Conservation (phyloP, 2,888 invertebrate genomes). For the Dinocampus coccinellae region DNA sequence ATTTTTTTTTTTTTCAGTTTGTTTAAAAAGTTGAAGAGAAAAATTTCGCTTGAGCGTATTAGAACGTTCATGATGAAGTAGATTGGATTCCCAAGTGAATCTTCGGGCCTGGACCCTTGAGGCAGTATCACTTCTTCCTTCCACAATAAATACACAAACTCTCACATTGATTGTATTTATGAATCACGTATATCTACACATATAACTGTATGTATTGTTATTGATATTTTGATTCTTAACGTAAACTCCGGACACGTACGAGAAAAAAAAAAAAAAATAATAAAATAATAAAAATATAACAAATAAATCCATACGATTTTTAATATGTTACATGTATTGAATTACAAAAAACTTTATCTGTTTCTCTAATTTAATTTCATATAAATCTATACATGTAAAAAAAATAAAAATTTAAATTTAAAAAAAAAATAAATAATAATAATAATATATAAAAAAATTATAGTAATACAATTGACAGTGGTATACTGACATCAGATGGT, state of each 20-base stretch:
- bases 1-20: background rate
- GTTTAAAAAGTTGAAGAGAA: background rate
- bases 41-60: slow-evolving; percentile 10
- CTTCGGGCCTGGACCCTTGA: slow-evolving; percentile 21
- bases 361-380: background rate
- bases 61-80: slow-evolving; percentile 6
- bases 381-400: background rate
- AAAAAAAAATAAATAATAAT: too few relatives aligned
- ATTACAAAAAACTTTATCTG: too few relatives aligned
- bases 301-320: too few relatives aligned
- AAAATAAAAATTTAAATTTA: background rate
- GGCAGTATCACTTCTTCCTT: slow-evolving; percentile 31
- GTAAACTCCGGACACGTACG: too few relatives aligned
- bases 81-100: slow-evolving; percentile 32
- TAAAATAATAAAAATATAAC: too few relatives aligned
- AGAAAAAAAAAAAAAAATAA: too few relatives aligned
- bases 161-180: background rate
- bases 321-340: too few relatives aligned
- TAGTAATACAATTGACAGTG: background rate
- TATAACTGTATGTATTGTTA: background rate
- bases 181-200: background rate
- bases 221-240: too few relatives aligned
- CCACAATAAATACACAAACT: slow-evolving; percentile 1
- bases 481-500: slow-evolving; percentile 3
- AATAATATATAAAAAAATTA: too few relatives aligned